Evolutionary conservation across 2,888 invertebrate genomes (phyloP), one percentile per base, ranked within the genome.

Genomic region (Tuberolachnus salignus): DNA sequence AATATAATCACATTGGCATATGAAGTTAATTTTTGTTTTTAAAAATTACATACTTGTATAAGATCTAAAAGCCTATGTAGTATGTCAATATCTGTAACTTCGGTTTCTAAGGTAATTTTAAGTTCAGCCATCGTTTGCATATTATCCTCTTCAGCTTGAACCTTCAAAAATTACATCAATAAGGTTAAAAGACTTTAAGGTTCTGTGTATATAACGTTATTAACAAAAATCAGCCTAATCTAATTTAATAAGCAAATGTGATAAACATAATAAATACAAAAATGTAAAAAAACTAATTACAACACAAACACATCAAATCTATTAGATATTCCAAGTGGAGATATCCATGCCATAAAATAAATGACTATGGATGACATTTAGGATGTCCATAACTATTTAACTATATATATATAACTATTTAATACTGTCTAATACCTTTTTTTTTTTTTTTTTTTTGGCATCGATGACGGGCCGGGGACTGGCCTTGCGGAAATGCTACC

Each of bases 1-100:
- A 46, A 10, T 44, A 63, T 26, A 42, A n/a, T 3, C 19, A 44
- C 34, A 13, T 64, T 3, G 21, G n/a, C 10, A n/a, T 13, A 44
- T 19, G 1, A 23, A 64, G 46, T 2, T 9, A 21, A 57, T 16
- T 14, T 55, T 19, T 34, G 13, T 14, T 46, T 44, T 21, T 46
- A 61, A n/a, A 34, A 9, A 69, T 14, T 72, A 61, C 63, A 19
- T 73, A 73, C 73, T 51, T 63, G 42, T 11, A 42, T 1, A 0
- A 73, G 11, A 16, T 73, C 73, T 16, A 51, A 16, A 1, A 53
- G 9, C 16, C 0, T 0, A 51, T 19, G 1, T 1, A 16, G 16
- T 11, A 13, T 1, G 3, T 11, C 13, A n/a, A 0, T 2, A 42
- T 73, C 63, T 16, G 14, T 2, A 16, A 51, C 1, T 63, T 11